Evolutionary conservation across 1,140 invertebrate species (phyloP), one percentile per base, ranked within the genome.

Genomic region (Oncopodura yosiiana): DNA sequence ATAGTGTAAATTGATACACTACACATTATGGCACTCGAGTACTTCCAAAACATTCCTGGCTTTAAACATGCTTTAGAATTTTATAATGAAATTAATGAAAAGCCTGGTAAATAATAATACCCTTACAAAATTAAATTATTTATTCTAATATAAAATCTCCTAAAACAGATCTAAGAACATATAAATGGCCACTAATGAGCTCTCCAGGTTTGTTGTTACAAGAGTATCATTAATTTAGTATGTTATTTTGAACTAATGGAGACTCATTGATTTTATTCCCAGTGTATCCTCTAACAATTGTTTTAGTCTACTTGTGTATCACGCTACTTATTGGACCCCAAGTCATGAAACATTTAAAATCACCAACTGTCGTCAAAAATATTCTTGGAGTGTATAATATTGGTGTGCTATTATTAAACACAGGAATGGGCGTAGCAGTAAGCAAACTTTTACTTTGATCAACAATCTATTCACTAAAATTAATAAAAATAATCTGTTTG

Each of bases 1-100:
- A n/a, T n/a, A n/a, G n/a, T n/a, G n/a, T n/a, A n/a, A n/a, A n/a
- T n/a, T n/a, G n/a, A n/a, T n/a, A n/a, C n/a, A n/a, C n/a, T n/a
- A n/a, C n/a, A n/a, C n/a, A n/a, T n/a, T n/a, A n/a, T n/a, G n/a
- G n/a, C n/a, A n/a, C n/a, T n/a, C n/a, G 29, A 39, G 2, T 27
- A 37, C 8, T 30, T 56, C 4, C 19, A 38, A 3, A 45, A 39
- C 9, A 38, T 56, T n/a, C 54, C 54, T 16, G 39, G 19, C 3
- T 41, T 56, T 23, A 26, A 41, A 6, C 50, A 56, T 30, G 46
- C 46, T 19, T 21, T 48, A 14, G 23, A 41, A 14, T 56, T 56
- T 44, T 56, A 56, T 32, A 14, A 36, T 14, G 30, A 43, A 26
- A 45, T 56, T 27, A 56, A 43, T 30, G 46, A 37, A 16, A 39